phyloP scores from a whole-genome alignment of 2,797 vertebrate genomes.

The Jordanella pulchra region DNA sequence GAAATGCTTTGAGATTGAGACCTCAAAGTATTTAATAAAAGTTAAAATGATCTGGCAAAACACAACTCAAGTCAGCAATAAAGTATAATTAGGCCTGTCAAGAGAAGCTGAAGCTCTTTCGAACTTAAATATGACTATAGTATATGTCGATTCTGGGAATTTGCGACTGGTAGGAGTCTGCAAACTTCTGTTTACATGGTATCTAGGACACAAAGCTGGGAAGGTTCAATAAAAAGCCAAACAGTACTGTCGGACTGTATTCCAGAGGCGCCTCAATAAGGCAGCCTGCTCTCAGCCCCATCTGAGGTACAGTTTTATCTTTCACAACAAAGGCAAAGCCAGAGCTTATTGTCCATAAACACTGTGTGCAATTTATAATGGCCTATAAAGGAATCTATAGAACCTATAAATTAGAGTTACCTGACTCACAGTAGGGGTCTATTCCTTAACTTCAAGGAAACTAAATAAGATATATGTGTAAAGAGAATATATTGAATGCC shows the following conservation, averaged over 20 bases:
- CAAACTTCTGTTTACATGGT: constrained; percentile 46
- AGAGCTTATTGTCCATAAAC: constrained; percentile 31
- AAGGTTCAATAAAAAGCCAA: constrained; percentile 19
- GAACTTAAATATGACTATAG: constrained; percentile 50
- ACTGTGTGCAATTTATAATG: constrained; percentile 17
- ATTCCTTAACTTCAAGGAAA: constrained; percentile 14
- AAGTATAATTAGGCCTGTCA: constrained; percentile 39
- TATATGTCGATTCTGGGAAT: constrained; percentile 33
- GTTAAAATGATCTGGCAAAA: constrained; percentile 34
- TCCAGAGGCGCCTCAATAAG: constrained; percentile 15
- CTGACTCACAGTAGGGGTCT: constrained; percentile 18
- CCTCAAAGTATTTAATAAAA: constrained; percentile 46
- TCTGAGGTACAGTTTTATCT: constrained; percentile 39
- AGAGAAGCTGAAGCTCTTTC: constrained; percentile 52
- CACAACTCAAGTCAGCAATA: constrained; percentile 52
- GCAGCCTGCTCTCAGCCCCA: constrained; percentile 23
- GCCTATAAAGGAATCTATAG: constrained; percentile 14
- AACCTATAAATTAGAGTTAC: constrained; percentile 10
- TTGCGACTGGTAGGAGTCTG: constrained; percentile 37
- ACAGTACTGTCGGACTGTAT: constrained; percentile 15
- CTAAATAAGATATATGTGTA: constrained; percentile 29
- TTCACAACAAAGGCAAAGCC: constrained; percentile 32
- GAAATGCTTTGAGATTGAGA: constrained; percentile 27
- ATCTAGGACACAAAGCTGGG: constrained; percentile 34
- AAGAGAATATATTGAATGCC: constrained; percentile 25